Percentiles rank a stretch among this genome's conserved stretches.
These are phyloP conservation scores for Griposia aprilina DNA, from an alignment of 2,888 invertebrate species.

Conservation along the genomic window DNA sequence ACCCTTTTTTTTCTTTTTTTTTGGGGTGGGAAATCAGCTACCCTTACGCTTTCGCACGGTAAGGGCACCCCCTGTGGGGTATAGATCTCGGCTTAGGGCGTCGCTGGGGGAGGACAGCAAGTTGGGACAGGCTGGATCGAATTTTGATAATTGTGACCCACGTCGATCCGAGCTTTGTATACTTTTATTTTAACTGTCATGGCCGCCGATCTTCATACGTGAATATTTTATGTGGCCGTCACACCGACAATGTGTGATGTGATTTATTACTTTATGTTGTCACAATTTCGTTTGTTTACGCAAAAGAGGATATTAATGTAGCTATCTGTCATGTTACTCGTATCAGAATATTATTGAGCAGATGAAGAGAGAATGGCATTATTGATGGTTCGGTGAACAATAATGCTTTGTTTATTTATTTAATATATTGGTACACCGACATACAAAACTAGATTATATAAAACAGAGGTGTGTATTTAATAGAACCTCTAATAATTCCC, in stretches of 20 bases:
- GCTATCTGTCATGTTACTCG: constrained; percentile 21
- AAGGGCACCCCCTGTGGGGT: too few relatives aligned
- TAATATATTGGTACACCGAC: too few relatives aligned
- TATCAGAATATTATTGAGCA: constrained; percentile 11
- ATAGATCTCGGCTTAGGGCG: too few relatives aligned
- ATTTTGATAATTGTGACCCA: neutral
- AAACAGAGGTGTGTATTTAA: too few relatives aligned
- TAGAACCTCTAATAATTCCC: too few relatives aligned
- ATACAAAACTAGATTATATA: too few relatives aligned
- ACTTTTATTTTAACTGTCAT: constrained; percentile 33
- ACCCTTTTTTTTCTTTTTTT: too few relatives aligned
- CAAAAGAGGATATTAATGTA: constrained; percentile 14
- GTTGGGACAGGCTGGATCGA: too few relatives aligned
- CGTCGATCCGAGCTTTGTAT: neutral
- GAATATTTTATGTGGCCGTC: constrained; percentile 32
- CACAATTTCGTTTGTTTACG: constrained; percentile 40
- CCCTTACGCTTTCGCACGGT: too few relatives aligned
- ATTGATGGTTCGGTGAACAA: constrained; percentile 18
- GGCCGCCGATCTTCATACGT: neutral
- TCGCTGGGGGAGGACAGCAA: too few relatives aligned
- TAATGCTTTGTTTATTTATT: neutral
- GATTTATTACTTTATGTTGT: constrained; percentile 43
- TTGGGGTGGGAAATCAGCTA: too few relatives aligned
- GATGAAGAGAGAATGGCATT: neutral
- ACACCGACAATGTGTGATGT: constrained; percentile 5